Evolutionary conservation across 2,888 invertebrate species (phyloP).

Genomic region (Operophtera brumata): DNA sequence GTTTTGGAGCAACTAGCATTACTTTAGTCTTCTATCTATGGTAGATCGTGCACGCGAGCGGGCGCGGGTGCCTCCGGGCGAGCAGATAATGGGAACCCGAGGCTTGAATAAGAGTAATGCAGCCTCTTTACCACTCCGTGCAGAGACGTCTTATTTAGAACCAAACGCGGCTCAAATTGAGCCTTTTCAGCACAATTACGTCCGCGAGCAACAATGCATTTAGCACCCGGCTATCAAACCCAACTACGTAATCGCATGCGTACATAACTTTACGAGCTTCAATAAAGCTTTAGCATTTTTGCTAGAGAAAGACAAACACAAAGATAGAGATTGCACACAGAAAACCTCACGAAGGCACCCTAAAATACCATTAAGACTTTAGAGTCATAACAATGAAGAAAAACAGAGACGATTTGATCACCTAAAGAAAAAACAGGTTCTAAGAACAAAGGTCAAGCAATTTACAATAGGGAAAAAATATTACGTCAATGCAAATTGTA

Average conservation of each 20-base stretch:
- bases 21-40: slow-evolving; percentile 7
- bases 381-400: background rate
- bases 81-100: slow-evolving; percentile 65
- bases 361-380: background rate
- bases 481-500: slow-evolving; percentile 19
- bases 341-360: slow-evolving; percentile 1
- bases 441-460: background rate
- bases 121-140: slow-evolving; percentile 70
- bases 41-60: slow-evolving; percentile 47
- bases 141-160: slow-evolving; percentile 77
- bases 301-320: too few relatives aligned
- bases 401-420: background rate
- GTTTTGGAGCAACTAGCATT: slow-evolving; percentile 5
- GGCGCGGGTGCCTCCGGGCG: slow-evolving; percentile 57
- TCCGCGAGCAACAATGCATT: slow-evolving; percentile 57
- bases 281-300: slow-evolving; percentile 16
- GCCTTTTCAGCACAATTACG: slow-evolving; percentile 75
- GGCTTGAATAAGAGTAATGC: slow-evolving; percentile 74
- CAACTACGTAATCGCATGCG: slow-evolving; percentile 53
- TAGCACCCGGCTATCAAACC: slow-evolving; percentile 67
- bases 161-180: slow-evolving; percentile 74
- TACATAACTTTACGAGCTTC: slow-evolving; percentile 39
- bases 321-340: slow-evolving; percentile 1
- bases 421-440: too few relatives aligned
- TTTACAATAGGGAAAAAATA: slow-evolving; percentile 1